phyloP scores from a whole-genome alignment of 2,797 vertebrate genomes.

The Cryptoblepharus egeriae region DNA sequence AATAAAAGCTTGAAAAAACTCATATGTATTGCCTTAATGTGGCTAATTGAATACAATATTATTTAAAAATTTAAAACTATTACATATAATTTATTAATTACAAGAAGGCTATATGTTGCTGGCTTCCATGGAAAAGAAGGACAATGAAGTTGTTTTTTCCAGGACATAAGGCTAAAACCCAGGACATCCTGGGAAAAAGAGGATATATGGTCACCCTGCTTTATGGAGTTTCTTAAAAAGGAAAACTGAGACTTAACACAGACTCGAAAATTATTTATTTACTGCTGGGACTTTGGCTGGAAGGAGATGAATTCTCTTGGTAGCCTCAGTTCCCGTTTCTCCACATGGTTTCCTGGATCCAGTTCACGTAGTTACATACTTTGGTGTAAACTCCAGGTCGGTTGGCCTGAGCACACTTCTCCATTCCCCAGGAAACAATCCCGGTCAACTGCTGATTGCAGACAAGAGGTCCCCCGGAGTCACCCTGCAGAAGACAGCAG shows the following conservation, averaged over 20 bases:
- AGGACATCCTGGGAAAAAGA: no score
- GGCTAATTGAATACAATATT: no score
- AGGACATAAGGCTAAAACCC: no score
- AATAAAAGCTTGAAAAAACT: no score
- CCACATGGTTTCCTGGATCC: slow-evolving; percentile 64
- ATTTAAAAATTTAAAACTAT: no score
- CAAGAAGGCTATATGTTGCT: no score
- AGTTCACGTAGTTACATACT: slow-evolving; percentile 66
- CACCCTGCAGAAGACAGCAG: slow-evolving; percentile 49
- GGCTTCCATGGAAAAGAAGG: no score
- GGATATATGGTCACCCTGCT: no score
- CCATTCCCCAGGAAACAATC: slow-evolving; percentile 76
- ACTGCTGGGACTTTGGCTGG: neutral
- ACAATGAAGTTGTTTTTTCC: no score
- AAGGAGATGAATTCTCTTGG: neutral
- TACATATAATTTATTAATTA: no score
- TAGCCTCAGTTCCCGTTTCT: neutral
- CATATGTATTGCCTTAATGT: no score
- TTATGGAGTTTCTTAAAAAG: neutral
- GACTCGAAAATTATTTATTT: neutral
- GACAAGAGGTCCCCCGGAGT: slow-evolving; percentile 73
- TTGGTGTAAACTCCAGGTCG: slow-evolving; percentile 72
- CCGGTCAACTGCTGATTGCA: slow-evolving; percentile 68
- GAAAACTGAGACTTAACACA: neutral
- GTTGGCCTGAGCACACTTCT: slow-evolving; percentile 62